A percentile compares a stretch with the other conserved stretches of the same genome.
phyloP scores from a whole-genome alignment of 92 coral and sea anemone species.

The Pocillopora meandrina region DNA sequence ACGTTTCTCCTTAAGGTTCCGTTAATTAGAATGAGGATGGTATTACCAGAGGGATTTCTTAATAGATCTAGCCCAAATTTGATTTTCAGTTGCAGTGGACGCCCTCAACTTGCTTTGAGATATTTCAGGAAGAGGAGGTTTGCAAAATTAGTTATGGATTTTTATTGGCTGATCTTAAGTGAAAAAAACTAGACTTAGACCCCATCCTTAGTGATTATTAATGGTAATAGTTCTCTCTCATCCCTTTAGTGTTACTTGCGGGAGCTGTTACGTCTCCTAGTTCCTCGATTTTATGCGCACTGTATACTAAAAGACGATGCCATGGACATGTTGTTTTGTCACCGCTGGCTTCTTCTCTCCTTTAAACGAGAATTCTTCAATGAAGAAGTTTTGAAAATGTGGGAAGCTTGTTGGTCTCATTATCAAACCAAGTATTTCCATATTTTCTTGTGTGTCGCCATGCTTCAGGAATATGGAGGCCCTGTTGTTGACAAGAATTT shows the following conservation, averaged over 20 bases:
- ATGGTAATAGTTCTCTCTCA: neutral
- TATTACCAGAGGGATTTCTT: no score
- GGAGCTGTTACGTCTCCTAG: conserved; percentile 84
- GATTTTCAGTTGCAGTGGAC: no score
- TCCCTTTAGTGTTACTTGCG: conserved; percentile 77
- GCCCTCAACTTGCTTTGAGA: no score
- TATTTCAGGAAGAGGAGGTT: no score
- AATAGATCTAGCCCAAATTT: no score
- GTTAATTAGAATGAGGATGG: no score
- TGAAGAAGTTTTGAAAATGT: conserved; percentile 90
- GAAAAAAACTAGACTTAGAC: no score
- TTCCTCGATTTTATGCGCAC: conserved; percentile 88
- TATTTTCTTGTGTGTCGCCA: conserved; percentile 94
- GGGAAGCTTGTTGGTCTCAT: conserved; percentile 99
- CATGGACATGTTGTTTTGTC: conserved; percentile 92
- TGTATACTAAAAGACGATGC: conserved; percentile 83
- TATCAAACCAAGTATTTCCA: conserved; percentile 98
- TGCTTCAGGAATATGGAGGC: conserved; percentile 85
- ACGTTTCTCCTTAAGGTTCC: no score
- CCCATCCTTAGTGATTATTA: no score
- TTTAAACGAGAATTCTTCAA: conserved; percentile 97
- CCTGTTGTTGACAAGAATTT: conserved; percentile 67
- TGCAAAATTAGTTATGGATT: no score
- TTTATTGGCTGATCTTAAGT: no score
- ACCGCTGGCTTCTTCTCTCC: conserved; percentile 96